Evolutionary conservation across 1,140 invertebrate species (phyloP), one percentile per base, ranked within the genome.

Genomic region (Drosophila persimilis): DNA sequence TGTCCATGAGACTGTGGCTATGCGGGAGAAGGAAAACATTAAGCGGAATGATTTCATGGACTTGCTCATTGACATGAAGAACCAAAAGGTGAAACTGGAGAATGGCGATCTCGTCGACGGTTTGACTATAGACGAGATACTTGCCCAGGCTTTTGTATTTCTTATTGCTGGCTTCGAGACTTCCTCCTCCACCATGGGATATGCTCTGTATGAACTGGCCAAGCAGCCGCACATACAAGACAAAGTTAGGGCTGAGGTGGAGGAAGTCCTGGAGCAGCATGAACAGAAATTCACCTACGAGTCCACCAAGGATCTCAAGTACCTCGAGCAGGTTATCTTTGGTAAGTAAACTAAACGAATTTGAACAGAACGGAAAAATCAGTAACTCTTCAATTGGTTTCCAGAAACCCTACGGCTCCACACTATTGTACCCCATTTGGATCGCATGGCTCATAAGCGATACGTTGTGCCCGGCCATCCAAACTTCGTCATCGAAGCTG

Each of bases 111-210:
- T 64, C 8, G 65, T 67, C 26, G 44, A 41, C 20, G 61, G 79
- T 5, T 22, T 86, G 2, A 74, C 70, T 6, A 64, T 77, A 0
- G 76, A 91, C 2, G 83, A 92, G 29, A 84, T 92, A n/a, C 62
- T 80, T 1, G 65, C 84, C 8, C 91, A 92, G n/a, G 90, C 78
- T 0, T 91, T 90, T 56, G 41, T 86, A 0, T 92, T 92, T 45
- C 92, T 94, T 60, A 52, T 94, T 6, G 94, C 94, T 41, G 94
- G 95, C n/a, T 95, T 93, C 74, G 95, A 95, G 58, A 94, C 94
- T 0, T 93, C 94, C 2, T 92, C 94, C 5, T 92, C 92, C 2
- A 92, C 93, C 1, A 91, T 95, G 62, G 81, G 92, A 0, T 94
- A 92, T 69, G 80, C 92, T 0, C 60, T 94, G 0, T 94, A 94